These are phyloP conservation scores for Nothocercus julius DNA, from an alignment of 2,113 vertebrate species.

Conservation along the genomic window DNA sequence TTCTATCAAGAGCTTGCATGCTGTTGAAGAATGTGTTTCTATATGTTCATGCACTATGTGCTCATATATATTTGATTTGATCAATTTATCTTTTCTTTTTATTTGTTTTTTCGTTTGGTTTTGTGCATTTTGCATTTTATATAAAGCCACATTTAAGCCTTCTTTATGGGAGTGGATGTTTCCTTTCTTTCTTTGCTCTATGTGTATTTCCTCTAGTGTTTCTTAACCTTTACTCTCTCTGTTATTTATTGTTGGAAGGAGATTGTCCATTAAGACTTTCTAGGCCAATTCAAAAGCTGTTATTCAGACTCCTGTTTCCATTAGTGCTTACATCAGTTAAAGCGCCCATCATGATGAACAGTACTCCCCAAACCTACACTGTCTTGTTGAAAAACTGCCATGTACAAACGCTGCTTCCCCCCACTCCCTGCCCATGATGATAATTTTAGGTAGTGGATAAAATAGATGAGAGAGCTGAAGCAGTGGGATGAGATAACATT, in stretches of 20 bases:
- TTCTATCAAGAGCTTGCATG: neutral
- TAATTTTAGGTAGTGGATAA: slow-evolving; percentile 30
- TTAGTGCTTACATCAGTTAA: slow-evolving; percentile 56
- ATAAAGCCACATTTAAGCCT: neutral
- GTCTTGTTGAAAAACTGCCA: slow-evolving; percentile 34
- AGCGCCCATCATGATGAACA: slow-evolving; percentile 31
- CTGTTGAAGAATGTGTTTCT: neutral
- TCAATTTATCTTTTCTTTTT: neutral
- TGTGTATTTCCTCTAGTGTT: neutral
- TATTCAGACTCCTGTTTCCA: slow-evolving; percentile 53
- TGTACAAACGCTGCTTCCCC: neutral
- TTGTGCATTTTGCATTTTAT: neutral
- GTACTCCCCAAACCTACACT: neutral
- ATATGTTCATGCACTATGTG: neutral
- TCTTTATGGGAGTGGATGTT: neutral
- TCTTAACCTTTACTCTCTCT: neutral
- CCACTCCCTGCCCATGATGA: neutral
- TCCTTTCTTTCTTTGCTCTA: neutral
- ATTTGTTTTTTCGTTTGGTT: neutral
- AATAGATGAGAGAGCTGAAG: neutral
- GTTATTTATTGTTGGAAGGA: slow-evolving; percentile 21
- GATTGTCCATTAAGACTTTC: slow-evolving; percentile 27
- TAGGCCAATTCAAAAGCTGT: slow-evolving; percentile 21
- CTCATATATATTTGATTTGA: neutral
- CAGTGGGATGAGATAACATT: neutral